These are phyloP conservation scores for Agrypnus murinus DNA, from an alignment of 2,888 invertebrate genomes.

Conservation along the genomic window DNA sequence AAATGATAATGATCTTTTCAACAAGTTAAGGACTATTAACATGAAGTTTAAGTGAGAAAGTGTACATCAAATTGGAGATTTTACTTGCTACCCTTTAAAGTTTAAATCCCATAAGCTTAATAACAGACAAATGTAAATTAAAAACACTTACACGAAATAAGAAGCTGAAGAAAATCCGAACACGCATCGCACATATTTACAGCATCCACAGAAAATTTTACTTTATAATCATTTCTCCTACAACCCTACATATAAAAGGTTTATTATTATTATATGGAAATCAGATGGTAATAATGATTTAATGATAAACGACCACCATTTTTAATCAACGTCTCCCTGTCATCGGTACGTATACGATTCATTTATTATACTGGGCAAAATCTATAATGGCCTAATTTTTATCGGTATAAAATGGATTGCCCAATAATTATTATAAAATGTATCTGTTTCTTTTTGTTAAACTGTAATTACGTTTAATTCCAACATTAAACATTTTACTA, in stretches of 20 bases:
- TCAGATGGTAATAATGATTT: slow-evolving; percentile 63
- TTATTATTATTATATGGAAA: slow-evolving; percentile 54
- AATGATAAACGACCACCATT: slow-evolving; percentile 68
- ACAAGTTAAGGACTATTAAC: slow-evolving; percentile 20
- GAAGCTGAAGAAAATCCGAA: slow-evolving; percentile 93
- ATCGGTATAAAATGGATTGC: too few species aligned
- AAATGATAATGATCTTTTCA: neutral
- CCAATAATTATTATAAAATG: too few species aligned
- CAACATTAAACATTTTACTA: too few species aligned
- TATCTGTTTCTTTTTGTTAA: too few species aligned
- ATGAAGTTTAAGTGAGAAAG: slow-evolving; percentile 47
- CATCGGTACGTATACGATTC: neutral
- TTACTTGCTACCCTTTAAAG: slow-evolving; percentile 39
- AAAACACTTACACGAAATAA: slow-evolving; percentile 87
- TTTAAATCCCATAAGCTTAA: slow-evolving; percentile 36
- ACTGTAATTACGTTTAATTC: too few species aligned
- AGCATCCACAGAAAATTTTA: slow-evolving; percentile 53
- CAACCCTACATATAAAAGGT: slow-evolving; percentile 47
- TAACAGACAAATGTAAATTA: slow-evolving; percentile 14
- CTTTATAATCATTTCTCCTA: slow-evolving; percentile 52
- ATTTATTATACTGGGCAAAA: neutral
- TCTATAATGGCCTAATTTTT: too few species aligned
- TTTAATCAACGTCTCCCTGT: slow-evolving; percentile 61
- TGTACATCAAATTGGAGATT: neutral
- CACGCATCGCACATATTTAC: slow-evolving; percentile 93